phyloP scores from a whole-genome alignment of 2,113 vertebrate species.

The Micronycteris hirsuta region DNA sequence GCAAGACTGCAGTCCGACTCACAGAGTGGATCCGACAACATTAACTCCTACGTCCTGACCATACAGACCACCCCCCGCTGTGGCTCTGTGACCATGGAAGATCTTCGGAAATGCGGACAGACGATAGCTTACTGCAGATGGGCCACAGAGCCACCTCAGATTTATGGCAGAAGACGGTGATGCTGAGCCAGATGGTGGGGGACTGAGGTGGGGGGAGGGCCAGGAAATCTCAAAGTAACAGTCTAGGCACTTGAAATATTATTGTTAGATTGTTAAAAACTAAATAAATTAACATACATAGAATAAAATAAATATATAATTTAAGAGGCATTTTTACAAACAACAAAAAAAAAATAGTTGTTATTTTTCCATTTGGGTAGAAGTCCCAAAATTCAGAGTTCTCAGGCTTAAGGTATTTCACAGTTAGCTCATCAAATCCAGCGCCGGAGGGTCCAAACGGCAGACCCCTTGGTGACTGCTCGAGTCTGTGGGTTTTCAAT shows the following conservation, averaged over 20 bases:
- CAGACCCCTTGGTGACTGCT: conserved; percentile 38
- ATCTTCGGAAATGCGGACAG: conserved; percentile 48
- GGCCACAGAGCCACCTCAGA: conserved; percentile 6
- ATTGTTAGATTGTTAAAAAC: conserved; percentile 78
- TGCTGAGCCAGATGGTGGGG: conserved; percentile 17
- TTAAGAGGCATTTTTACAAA: conserved; percentile 82
- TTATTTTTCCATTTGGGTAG: conserved; percentile 76
- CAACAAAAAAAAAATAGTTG: conserved; percentile 80
- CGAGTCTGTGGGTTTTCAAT: conserved; percentile 47
- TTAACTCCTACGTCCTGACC: conserved; percentile 48
- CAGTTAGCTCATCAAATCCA: conserved; percentile 78
- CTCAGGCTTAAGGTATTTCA: conserved; percentile 77
- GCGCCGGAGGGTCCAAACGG: conserved; percentile 56
- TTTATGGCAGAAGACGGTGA: background rate
- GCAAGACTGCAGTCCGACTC: conserved; percentile 71
- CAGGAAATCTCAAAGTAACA: conserved; percentile 70
- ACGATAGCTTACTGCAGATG: background rate
- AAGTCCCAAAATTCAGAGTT: conserved; percentile 77
- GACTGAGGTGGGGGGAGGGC: background rate
- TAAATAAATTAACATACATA: conserved; percentile 88
- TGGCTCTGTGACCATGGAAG: background rate
- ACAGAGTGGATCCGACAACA: conserved; percentile 66
- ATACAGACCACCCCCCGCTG: background rate
- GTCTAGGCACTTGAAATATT: conserved; percentile 78
- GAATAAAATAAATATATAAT: conserved; percentile 90